phyloP scores from a whole-genome alignment of 2,888 invertebrate species.

The Oscheius myriophilus region DNA sequence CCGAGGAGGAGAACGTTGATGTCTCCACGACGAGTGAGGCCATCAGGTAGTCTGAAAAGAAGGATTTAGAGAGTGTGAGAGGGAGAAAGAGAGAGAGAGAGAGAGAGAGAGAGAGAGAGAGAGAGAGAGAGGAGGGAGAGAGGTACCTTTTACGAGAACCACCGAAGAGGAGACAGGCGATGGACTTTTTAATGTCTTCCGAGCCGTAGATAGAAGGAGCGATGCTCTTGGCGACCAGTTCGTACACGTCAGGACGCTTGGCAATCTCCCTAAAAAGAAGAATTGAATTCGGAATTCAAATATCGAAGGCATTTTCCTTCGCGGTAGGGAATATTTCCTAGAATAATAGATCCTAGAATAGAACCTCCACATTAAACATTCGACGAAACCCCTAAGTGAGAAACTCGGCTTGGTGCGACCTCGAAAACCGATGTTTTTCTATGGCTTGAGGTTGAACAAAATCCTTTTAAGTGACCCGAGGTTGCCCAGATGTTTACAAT shows the following conservation, averaged over 20 bases:
- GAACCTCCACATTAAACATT: too few relatives aligned
- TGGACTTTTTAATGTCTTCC: constrained; percentile 93
- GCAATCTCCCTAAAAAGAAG: constrained; percentile 76
- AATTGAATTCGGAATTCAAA: not conserved
- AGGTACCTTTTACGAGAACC: constrained; percentile 78
- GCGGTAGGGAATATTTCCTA: not conserved
- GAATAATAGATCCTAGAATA: too few relatives aligned
- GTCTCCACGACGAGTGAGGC: constrained; percentile 92
- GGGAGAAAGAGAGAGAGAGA: too few relatives aligned
- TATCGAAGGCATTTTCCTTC: not conserved
- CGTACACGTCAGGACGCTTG: constrained; percentile 85
- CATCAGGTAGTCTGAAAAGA: constrained; percentile 93
- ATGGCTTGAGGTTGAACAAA: too few relatives aligned
- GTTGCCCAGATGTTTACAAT: too few relatives aligned
- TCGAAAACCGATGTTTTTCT: too few relatives aligned
- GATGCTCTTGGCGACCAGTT: constrained; percentile 86
- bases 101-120: too few relatives aligned
- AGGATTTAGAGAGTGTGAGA: too few relatives aligned
- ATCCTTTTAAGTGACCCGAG: too few relatives aligned
- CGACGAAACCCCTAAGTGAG: too few relatives aligned
- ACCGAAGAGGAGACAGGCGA: constrained; percentile 92
- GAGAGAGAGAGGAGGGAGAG: not conserved
- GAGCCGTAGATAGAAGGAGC: constrained; percentile 97
- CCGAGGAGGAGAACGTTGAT: constrained; percentile 93
- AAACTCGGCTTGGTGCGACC: too few relatives aligned